These are phyloP conservation scores for Kryptolebias marmoratus DNA, from an alignment of 2,113 vertebrate genomes.

Conservation along the genomic window DNA sequence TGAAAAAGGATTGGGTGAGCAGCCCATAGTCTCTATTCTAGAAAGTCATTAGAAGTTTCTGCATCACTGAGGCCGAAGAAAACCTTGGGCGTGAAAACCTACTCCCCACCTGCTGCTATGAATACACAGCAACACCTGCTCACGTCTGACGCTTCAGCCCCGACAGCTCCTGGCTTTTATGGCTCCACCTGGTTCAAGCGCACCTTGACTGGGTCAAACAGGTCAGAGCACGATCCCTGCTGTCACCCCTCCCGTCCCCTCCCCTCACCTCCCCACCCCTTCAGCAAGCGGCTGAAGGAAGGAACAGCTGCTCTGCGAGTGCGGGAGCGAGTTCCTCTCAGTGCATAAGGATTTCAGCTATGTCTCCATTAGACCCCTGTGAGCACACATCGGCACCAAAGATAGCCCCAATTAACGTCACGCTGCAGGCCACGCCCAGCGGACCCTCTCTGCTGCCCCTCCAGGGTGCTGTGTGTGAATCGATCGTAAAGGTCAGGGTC, in stretches of 20 bases:
- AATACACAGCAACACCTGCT: constrained; percentile 70
- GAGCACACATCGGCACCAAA: constrained; percentile 72
- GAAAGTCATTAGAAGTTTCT: constrained; percentile 45
- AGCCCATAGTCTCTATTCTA: constrained; percentile 25
- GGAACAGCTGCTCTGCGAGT: constrained; percentile 75
- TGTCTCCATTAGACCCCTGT: constrained; percentile 74
- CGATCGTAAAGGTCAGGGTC: constrained; percentile 77
- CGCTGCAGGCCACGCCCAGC: constrained; percentile 44
- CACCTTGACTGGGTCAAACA: constrained; percentile 71
- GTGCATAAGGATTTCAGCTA: constrained; percentile 78
- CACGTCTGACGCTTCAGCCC: constrained; percentile 24
- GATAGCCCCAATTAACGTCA: constrained; percentile 81
- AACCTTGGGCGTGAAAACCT: constrained; percentile 41
- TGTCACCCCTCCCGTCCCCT: background rate
- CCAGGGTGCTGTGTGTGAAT: constrained; percentile 67
- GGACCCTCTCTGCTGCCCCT: constrained; percentile 50
- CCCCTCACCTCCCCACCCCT: background rate
- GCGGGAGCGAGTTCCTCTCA: constrained; percentile 53
- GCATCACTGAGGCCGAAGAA: constrained; percentile 37
- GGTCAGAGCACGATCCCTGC: constrained; percentile 38
- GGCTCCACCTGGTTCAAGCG: constrained; percentile 64
- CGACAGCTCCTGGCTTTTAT: constrained; percentile 62
- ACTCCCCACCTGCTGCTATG: constrained; percentile 51
- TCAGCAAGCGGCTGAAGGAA: constrained; percentile 71
- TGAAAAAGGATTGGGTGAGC: background rate